phyloP scores from a whole-genome alignment of 2,888 invertebrate genomes.

The Lasioglossum marginatum region DNA sequence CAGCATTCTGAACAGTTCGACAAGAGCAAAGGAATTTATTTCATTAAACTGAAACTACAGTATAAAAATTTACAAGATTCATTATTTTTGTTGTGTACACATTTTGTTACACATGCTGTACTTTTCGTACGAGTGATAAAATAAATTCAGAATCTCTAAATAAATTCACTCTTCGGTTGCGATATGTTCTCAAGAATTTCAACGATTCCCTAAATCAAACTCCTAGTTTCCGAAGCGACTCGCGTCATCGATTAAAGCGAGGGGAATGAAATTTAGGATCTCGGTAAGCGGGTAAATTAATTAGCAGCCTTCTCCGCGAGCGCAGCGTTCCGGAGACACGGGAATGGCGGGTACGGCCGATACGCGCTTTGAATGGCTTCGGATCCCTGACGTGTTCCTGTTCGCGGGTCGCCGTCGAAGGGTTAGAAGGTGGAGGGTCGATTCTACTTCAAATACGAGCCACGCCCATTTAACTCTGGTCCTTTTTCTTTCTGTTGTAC shows the following conservation, averaged over 20 bases:
- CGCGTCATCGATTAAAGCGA: not conserved
- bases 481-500: constrained; percentile 73
- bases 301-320: constrained; percentile 16
- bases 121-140: too few species aligned
- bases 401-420: constrained; percentile 43
- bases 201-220: not conserved
- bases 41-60: not conserved
- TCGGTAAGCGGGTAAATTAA: constrained; percentile 61
- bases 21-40: not conserved
- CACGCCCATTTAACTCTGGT: constrained; percentile 77
- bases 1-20: not conserved
- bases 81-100: not conserved
- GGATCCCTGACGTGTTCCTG: constrained; percentile 59
- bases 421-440: constrained; percentile 76
- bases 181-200: not conserved
- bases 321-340: constrained; percentile 52
- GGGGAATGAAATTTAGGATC: constrained; percentile 12
- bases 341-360: constrained; percentile 65
- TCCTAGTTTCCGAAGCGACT: not conserved
- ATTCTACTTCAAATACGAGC: constrained; percentile 80
- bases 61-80: not conserved
- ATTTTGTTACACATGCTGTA: too few species aligned
- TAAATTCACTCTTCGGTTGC: too few species aligned
- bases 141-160: not conserved
- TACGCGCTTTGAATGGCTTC: constrained; percentile 58